These are phyloP conservation scores for Drosophila bocki DNA, from an alignment of 1,140 invertebrate species.

Conservation along the genomic window DNA sequence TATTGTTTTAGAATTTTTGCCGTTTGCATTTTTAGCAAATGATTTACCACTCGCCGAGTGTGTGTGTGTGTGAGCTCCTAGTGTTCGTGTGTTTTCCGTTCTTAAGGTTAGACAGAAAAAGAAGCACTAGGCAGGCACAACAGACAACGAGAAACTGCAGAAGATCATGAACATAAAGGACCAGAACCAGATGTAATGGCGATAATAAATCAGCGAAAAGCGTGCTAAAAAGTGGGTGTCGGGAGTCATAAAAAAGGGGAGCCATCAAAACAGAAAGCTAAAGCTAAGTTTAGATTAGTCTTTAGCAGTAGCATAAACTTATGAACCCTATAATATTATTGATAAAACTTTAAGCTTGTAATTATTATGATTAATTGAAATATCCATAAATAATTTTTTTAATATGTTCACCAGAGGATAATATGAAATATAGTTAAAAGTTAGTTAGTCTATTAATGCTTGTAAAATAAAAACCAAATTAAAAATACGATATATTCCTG, in stretches of 20 bases:
- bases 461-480: not conserved
- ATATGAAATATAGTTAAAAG: not conserved
- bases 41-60: slow-evolving; percentile 34
- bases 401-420: not conserved
- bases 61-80: slow-evolving; percentile 10
- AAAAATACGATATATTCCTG: slow-evolving; percentile 11
- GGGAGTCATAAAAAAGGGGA: not conserved
- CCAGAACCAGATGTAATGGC: slow-evolving; percentile 16
- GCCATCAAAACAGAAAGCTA: not conserved
- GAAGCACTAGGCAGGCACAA: slow-evolving; percentile 34
- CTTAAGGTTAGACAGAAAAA: slow-evolving; percentile 72
- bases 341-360: not conserved
- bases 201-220: slow-evolving; percentile 4
- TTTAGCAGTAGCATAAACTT: too few relatives aligned
- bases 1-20: slow-evolving; percentile 83
- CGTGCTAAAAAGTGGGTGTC: slow-evolving; percentile 9
- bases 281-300: too few relatives aligned
- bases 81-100: slow-evolving; percentile 11
- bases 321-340: not conserved
- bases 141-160: slow-evolving; percentile 21
- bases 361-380: not conserved
- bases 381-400: too few relatives aligned
- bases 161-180: slow-evolving; percentile 12
- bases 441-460: not conserved
- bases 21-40: slow-evolving; percentile 77